Evolutionary conservation across 1,140 invertebrate genomes (phyloP).

Genomic region (fruit fly (Drosophila melanogaster)): Release_6_plus_ISO1_MT NT_033779.5:13952001-13952500

Average conservation of each 20-base stretch:
- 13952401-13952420: constrained; percentile 37
- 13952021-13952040: constrained; percentile 61
- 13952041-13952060: constrained; percentile 33
- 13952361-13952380: constrained; percentile 13
- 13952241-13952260: not conserved
- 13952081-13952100: constrained; percentile 22
- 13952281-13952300: too few relatives aligned
- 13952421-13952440: constrained; percentile 36
- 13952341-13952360: constrained; percentile 15
- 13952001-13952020: constrained; percentile 71
- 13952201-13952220: too few relatives aligned
- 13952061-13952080: not conserved
- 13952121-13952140: not conserved
- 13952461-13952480: constrained; percentile 58
- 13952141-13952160: not conserved
- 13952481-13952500: constrained; percentile 6
- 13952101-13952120: constrained; percentile 2
- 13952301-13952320: too few relatives aligned
- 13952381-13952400: constrained; percentile 37
- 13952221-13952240: too few relatives aligned
- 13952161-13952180: not conserved
- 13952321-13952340: constrained; percentile 10
- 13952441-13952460: constrained; percentile 50
- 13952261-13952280: not conserved
- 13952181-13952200: too few relatives aligned